Conservation (phyloP, 64 coral and sea anemone genomes). For the Acropora tenuis region DNA sequence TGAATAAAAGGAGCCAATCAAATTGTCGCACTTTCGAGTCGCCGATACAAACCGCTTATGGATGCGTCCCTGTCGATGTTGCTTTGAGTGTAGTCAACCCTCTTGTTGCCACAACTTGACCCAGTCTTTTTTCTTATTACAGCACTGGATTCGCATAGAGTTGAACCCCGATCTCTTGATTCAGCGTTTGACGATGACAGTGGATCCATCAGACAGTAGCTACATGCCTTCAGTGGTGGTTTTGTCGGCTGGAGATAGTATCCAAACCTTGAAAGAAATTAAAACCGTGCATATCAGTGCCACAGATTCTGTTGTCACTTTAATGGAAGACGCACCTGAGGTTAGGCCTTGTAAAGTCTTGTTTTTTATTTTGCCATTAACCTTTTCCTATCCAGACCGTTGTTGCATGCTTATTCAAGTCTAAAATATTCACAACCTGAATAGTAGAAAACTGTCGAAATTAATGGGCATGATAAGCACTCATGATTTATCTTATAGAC, state of each 20-base stretch:
- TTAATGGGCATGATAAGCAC: too few species aligned
- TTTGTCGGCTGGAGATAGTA: slow-evolving; percentile 76
- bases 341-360: neutral
- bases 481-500: too few species aligned
- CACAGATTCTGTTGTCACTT: slow-evolving; percentile 76
- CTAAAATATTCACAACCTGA: too few species aligned
- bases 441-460: too few species aligned
- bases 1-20: too few species aligned
- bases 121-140: neutral
- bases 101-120: neutral
- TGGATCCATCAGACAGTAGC: slow-evolving; percentile 96
- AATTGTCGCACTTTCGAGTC: too few species aligned
- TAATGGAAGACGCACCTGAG: slow-evolving; percentile 91
- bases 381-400: neutral
- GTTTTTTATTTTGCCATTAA: neutral
- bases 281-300: slow-evolving; percentile 91
- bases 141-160: slow-evolving; percentile 98
- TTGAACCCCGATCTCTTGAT: slow-evolving; percentile 88
- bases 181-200: slow-evolving; percentile 86
- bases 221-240: slow-evolving; percentile 97
- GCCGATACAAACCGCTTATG: neutral
- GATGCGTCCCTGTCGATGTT: neutral
- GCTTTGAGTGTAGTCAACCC: neutral
- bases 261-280: slow-evolving; percentile 79
- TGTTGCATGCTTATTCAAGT: neutral